Evolutionary conservation across 2,113 vertebrate genomes (phyloP).

Genomic region (Proterorhinus semilunaris): DNA sequence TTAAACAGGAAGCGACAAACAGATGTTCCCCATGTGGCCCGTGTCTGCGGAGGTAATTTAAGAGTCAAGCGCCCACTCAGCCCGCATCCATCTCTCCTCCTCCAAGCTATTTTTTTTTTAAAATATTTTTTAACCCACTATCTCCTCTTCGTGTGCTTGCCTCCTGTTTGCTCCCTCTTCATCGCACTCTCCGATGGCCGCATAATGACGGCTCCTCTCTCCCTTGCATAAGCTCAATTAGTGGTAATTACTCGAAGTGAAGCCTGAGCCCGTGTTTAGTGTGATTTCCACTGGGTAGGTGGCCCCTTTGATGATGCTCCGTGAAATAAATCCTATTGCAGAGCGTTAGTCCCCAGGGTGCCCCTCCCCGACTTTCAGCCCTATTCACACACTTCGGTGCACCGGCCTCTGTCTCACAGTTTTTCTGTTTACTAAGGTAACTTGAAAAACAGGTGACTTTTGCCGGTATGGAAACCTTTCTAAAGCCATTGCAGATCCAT

Average conservation of each 20-base stretch:
- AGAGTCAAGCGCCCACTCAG: conserved; percentile 14
- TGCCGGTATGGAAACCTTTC: too few species aligned
- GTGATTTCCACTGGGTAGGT: conserved; percentile 51
- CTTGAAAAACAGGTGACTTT: not conserved
- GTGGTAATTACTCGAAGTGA: conserved; percentile 61
- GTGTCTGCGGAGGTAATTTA: conserved; percentile 6
- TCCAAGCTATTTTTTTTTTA: conserved; percentile 6
- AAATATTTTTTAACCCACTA: conserved; percentile 10
- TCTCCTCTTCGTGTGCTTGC: not conserved
- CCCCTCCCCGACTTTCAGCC: conserved; percentile 1
- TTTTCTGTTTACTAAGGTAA: conserved; percentile 4
- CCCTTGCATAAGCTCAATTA: conserved; percentile 65
- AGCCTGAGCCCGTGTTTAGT: conserved; percentile 54
- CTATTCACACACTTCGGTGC: conserved; percentile 9
- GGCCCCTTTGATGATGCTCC: conserved; percentile 51
- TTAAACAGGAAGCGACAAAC: conserved; percentile 12
- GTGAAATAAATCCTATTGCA: conserved; percentile 34
- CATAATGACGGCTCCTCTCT: conserved; percentile 58
- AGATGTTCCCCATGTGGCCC: conserved; percentile 6
- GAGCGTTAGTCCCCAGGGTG: conserved; percentile 12
- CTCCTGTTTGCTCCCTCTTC: conserved; percentile 8
- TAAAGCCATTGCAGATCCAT: too few species aligned
- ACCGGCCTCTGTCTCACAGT: conserved; percentile 11
- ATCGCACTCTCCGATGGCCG: conserved; percentile 23
- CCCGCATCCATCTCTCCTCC: conserved; percentile 8